Base-by-base conservation (phyloP, 2,888 invertebrate genomes). In the Chrysolina haemoptera region DNA sequence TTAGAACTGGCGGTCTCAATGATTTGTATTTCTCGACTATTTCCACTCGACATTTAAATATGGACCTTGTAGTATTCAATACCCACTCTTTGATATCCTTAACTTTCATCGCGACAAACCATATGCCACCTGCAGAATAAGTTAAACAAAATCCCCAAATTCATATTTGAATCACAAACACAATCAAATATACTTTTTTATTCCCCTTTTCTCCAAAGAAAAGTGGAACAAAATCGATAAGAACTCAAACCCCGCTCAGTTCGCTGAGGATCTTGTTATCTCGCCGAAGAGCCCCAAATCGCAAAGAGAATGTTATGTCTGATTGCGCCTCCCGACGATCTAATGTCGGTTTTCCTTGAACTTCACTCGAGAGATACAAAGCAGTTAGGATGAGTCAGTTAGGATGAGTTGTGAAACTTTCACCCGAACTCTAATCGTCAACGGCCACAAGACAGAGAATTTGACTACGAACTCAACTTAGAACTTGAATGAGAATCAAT, bases 251-350 rank as follows among this genome's bases (percentile, higher is more conserved):
- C 16, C 16, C 48, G 12, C 48, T 16, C 16, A 1, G 18, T 14
- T 12, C 12, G 53, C 53, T 11, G 10, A 20, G 53, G 20, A 14
- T 53, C 53, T 53, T 53, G 53, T 53, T 53, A 53, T 53, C 53
- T 53, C 53, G 50, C 62, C 40, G 16, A 43, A 43, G 41, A n/a
- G 63, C 55, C 64, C 66, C 40, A 68, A 71, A 59, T 68, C 70
- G 55, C 70, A 67, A 2, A 48, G 66, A 68, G 76, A 76, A 76
- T 75, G 78, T 78, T 71, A 77, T 79, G 76, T 81, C 78, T 79
- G 81, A 81, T 81, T 78, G 81, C 71, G 77, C 77, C 76, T 78
- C 74, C 75, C 73, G 76, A 79, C 77, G 77, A 67, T 71, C 76
- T 79, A 80, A 79, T 77, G 78, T 76, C 64, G 64, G 71, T 78